phyloP scores from a whole-genome alignment of 2,113 vertebrate species.

The Oncorhynchus keta region DNA sequence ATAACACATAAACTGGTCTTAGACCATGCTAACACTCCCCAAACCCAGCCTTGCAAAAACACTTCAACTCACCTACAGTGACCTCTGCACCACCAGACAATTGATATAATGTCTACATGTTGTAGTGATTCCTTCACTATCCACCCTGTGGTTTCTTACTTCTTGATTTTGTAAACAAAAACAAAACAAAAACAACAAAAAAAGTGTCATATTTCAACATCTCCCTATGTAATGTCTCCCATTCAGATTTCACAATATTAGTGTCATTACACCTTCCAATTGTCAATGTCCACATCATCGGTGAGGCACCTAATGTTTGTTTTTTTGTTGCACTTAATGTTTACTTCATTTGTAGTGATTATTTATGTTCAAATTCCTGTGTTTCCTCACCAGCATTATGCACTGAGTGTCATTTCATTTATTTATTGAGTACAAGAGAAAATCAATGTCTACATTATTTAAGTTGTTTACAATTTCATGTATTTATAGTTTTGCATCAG shows the following conservation, averaged over 20 bases:
- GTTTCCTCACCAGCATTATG: constrained; percentile 42
- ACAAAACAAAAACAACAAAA: too few species aligned
- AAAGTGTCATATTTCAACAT: not conserved
- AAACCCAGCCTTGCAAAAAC: constrained; percentile 31
- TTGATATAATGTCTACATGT: not conserved
- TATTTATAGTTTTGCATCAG: constrained; percentile 37
- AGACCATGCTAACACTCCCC: not conserved
- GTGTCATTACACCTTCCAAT: not conserved
- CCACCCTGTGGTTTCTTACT: not conserved
- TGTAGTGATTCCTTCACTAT: not conserved
- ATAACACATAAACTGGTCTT: too few species aligned
- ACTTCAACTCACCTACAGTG: constrained; percentile 27
- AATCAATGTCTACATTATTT: constrained; percentile 57
- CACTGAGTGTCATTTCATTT: constrained; percentile 51
- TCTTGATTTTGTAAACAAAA: not conserved
- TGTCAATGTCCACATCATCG: not conserved
- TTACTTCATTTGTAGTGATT: constrained; percentile 4
- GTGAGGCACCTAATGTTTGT: not conserved
- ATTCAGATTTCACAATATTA: too few species aligned
- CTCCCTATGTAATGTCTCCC: not conserved
- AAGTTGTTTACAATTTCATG: constrained; percentile 23
- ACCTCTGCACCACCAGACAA: not conserved
- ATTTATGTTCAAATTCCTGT: not conserved
- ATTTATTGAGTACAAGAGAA: constrained; percentile 15
- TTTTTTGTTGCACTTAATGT: not conserved